These are phyloP conservation scores for Myotis davidii DNA, from an alignment of 2,113 vertebrate species.

Conservation along the genomic window DNA sequence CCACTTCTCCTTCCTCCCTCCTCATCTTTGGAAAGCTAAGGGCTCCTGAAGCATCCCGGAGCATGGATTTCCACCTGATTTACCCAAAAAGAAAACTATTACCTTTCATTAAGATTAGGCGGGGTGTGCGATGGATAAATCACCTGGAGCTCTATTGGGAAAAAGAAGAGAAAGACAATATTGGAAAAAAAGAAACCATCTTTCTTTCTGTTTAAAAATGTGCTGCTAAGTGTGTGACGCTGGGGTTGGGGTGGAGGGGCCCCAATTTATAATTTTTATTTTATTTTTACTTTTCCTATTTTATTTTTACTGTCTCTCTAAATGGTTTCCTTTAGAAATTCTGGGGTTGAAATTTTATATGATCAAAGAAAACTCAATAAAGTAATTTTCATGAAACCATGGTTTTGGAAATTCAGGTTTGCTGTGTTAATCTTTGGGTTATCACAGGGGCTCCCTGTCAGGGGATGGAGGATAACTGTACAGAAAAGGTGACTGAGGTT, in stretches of 20 bases:
- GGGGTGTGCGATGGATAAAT: rapidly evolving
- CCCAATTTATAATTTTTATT: conserved; percentile 46
- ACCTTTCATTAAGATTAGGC: not conserved
- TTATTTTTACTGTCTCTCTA: conserved; percentile 68
- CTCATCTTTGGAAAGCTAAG: not conserved
- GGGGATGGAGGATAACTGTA: not conserved
- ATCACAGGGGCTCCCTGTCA: not conserved
- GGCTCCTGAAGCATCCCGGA: not conserved
- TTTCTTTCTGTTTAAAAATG: conserved; percentile 17
- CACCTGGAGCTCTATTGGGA: not conserved
- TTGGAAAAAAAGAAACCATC: not conserved
- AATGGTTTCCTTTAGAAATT: conserved; percentile 33
- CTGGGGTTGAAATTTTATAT: not conserved
- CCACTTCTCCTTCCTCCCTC: no score
- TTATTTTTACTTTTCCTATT: conserved; percentile 71
- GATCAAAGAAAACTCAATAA: conserved; percentile 27
- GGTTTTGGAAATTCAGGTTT: conserved; percentile 62
- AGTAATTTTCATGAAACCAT: conserved; percentile 62
- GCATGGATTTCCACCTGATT: not conserved
- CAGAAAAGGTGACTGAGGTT: not conserved
- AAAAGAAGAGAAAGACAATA: conserved; percentile 63
- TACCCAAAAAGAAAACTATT: conserved; percentile 65
- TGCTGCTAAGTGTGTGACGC: not conserved
- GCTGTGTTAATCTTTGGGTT: conserved; percentile 22
- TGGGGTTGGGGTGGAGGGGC: not conserved